These are phyloP conservation scores for Agrotis clavis DNA, from an alignment of 2,888 invertebrate species.

Conservation along the genomic window DNA sequence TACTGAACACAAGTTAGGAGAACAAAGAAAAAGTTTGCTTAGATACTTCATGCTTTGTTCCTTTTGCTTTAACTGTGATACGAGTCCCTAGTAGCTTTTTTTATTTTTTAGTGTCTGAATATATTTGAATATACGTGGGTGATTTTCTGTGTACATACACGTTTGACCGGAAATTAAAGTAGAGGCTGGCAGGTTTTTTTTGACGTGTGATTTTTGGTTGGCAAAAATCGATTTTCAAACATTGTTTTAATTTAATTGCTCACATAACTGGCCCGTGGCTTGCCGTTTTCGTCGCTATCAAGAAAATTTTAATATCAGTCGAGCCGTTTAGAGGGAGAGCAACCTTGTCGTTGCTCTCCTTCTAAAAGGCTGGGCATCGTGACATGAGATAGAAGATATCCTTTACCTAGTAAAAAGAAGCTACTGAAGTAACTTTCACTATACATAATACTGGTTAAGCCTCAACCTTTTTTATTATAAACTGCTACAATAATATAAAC, in stretches of 20 bases:
- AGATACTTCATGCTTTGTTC: slow-evolving; percentile 50
- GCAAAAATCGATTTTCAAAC: no score
- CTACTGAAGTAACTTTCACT: not conserved
- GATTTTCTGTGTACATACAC: slow-evolving; percentile 33
- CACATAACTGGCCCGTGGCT: no score
- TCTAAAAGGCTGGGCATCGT: no score
- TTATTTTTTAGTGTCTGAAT: slow-evolving; percentile 33
- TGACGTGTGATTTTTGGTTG: not conserved
- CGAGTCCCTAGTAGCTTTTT: slow-evolving; percentile 29
- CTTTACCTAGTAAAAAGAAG: not conserved
- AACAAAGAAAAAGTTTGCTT: slow-evolving; percentile 56
- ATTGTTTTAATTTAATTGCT: not conserved
- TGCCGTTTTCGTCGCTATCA: no score
- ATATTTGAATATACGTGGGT: slow-evolving; percentile 47
- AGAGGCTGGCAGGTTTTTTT: not conserved
- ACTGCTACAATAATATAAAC: not conserved
- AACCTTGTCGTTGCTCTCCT: no score
- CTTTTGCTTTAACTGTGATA: slow-evolving; percentile 36
- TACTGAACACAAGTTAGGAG: slow-evolving; percentile 53
- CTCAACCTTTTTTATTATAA: not conserved
- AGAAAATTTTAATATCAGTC: no score
- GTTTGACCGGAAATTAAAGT: slow-evolving; percentile 29
- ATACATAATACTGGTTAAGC: no score
- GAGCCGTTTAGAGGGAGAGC: no score
- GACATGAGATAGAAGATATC: no score